phyloP scores from a whole-genome alignment of 2,888 invertebrate genomes.

The Hesperia comma region DNA sequence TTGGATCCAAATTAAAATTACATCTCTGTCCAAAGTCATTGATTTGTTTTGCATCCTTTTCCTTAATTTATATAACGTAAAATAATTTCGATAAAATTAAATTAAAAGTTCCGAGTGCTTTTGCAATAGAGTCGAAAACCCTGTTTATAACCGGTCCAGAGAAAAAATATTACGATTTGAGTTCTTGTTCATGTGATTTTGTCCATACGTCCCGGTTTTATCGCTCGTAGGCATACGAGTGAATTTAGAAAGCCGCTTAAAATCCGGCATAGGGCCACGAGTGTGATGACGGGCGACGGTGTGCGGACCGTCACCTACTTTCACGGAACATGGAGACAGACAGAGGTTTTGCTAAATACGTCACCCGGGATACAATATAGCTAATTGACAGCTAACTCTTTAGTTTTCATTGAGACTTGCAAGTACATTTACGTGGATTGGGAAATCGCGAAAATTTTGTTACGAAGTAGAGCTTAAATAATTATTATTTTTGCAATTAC shows the following conservation, averaged over 20 bases:
- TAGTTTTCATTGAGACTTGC: not conserved
- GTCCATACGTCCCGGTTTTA: conserved; percentile 40
- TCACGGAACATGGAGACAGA: conserved; percentile 62
- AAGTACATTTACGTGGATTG: too few species aligned
- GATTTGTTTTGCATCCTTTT: too few species aligned
- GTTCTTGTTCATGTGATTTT: conserved; percentile 32
- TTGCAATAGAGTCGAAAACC: not conserved
- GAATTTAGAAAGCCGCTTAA: conserved; percentile 74
- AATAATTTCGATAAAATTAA: not conserved
- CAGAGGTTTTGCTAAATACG: conserved; percentile 47
- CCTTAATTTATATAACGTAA: not conserved
- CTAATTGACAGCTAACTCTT: not conserved
- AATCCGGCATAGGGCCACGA: conserved; percentile 63
- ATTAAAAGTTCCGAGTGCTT: not conserved
- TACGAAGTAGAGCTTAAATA: too few species aligned
- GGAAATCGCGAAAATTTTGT: not conserved
- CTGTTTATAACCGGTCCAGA: conserved; percentile 1
- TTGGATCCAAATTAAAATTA: not conserved
- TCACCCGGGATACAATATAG: not conserved
- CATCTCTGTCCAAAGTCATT: not conserved
- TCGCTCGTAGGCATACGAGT: conserved; percentile 42
- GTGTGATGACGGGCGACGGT: conserved; percentile 41
- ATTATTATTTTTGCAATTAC: too few species aligned
- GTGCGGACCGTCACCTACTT: conserved; percentile 71
- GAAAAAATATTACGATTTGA: conserved; percentile 23